Evolutionary conservation across 92 coral and sea anemone genomes (phyloP), one percentile per base, ranked within the genome.

Genomic region (Virgularia gustaviana): DNA sequence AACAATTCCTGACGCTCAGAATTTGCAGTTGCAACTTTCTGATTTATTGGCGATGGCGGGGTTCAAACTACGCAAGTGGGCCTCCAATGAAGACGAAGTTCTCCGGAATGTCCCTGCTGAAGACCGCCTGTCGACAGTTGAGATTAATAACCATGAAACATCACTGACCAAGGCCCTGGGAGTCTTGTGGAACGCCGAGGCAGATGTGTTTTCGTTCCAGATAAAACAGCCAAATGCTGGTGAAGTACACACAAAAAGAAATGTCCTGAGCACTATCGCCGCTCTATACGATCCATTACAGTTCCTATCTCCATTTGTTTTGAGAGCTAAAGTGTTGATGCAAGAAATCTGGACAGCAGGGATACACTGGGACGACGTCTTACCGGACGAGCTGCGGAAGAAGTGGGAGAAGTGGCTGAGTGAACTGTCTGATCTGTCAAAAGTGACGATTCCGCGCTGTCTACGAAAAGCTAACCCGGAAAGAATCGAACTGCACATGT

Each of bases 301-400:
- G 30, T 15, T 52, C 30, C 30, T 52, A 15, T 11, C 58, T 22
- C 58, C 58, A 9, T 52, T 52, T 20, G 13, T 52, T 3, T 9
- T 52, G 28, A 10, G 58, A 15, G 58, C 29, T 6, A 52, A 52
- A 20, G 13, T 52, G 31, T 20, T 62, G 9, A 62, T 62, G 70
- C 70, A 62, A 15, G 70, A 34, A 45, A 62, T 62, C 23, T 62
- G 70, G 70, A 62, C 9, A n/a, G 70, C 70, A 9, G 70, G 70
- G 7, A 9, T 62, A n/a, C 43, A 62, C 23, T 62, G 70, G 70
- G 70, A 62, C 24, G 38, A 62, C 23, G 70, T 62, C 70, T 12
- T 62, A 11, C 70, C 47, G 9, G 23, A 24, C 2, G 16, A 62
- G 15, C 47, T 49, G 16, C 22, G 3, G 28, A 20, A 29, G 3